Base-by-base conservation (phyloP, 2,888 invertebrate species). In the Amblyteles armatorius region DNA sequence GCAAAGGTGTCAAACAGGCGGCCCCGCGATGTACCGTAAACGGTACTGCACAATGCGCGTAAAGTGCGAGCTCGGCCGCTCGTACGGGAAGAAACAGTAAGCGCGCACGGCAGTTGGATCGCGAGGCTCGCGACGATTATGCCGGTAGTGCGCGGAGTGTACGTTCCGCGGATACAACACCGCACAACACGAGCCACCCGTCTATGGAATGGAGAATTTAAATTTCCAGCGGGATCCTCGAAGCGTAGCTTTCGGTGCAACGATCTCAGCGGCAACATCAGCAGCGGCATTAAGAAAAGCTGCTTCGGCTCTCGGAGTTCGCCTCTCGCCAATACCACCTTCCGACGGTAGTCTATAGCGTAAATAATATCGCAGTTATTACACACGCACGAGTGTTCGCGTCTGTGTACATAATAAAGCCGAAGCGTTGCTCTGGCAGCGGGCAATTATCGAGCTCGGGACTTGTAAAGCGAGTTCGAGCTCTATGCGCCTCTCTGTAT, bases 161-260 rank as follows among this genome's bases (percentile, higher is more conserved):
- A 44, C 40, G 40, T 36, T 13, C 11, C 76, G 16, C 63, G 11
- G 26, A 36, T 69, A 52, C 33, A 73, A 79, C 74, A 11, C 48
- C 9, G 36, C 55, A 19, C 48, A 74, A 79, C 65, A 79, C 44
- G 50, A 72, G 6, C 63, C 52, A 79, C 74, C 57, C 74, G 67
- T 79, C 71, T 65, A 73, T 69, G 68, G 87, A 83, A 80, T 79
- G 83, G 87, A 86, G 89, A 90, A 91, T 90, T 92, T 91, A 90
- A 92, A 92, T 92, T 93, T 92, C 88, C 88, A 91, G 87, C 85
- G 89, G 88, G 90, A 90, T 88, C 88, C 88, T 86, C 90, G 90
- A 90, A 92, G 88, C 92, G 91, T 92, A 88, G 86, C 93, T 93
- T 93, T 92, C 92, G 92, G 92, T 93, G 90, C 91, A 90, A 88